phyloP scores from a whole-genome alignment of 1,140 invertebrate genomes.

The Drosophila sturtevanti region DNA sequence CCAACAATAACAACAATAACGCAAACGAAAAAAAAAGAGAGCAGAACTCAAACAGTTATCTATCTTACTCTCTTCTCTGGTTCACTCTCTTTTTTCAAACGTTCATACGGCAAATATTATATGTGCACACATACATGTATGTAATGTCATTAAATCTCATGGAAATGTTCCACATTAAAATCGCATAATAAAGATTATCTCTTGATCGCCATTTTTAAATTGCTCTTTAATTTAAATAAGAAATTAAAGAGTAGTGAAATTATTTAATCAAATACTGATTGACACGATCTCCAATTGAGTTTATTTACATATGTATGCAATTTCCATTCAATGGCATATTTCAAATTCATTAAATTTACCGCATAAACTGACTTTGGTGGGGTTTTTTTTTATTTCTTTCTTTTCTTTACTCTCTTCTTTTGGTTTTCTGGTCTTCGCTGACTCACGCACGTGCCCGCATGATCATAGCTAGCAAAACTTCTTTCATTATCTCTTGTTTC shows the following conservation, averaged over 20 bases:
- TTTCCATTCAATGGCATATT: background rate
- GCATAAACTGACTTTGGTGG: background rate
- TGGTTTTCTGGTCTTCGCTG: background rate
- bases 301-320: background rate
- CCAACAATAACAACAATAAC: slow-evolving; percentile 17
- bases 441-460: background rate
- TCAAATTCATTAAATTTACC: background rate
- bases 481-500: background rate
- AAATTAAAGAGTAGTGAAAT: too few species aligned
- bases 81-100: slow-evolving; percentile 2
- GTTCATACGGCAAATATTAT: background rate
- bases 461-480: background rate
- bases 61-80: slow-evolving; percentile 8
- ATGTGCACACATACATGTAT: too few species aligned
- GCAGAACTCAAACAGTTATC: slow-evolving; percentile 27
- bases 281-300: too few species aligned
- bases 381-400: background rate
- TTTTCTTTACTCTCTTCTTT: slow-evolving; percentile 13
- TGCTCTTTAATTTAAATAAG: too few species aligned
- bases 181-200: too few species aligned
- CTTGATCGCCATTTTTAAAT: too few species aligned
- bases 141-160: too few species aligned
- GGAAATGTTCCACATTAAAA: too few species aligned
- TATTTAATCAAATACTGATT: too few species aligned
- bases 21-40: background rate